phyloP scores from a whole-genome alignment of 2,888 invertebrate species.

The Helobdella robusta region DNA sequence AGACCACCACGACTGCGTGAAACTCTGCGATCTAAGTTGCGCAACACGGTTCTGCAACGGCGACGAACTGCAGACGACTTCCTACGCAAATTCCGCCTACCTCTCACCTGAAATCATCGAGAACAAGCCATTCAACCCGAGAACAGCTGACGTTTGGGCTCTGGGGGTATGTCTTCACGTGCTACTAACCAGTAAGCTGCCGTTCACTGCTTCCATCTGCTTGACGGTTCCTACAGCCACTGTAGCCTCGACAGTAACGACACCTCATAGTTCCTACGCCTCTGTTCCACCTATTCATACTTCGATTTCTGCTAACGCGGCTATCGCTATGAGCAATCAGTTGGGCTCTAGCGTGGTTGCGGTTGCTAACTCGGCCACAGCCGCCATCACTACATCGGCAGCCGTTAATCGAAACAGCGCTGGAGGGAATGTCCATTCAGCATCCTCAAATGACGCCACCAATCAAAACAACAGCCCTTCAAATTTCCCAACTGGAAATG shows the following conservation, averaged over 20 bases:
- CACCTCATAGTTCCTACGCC: no score
- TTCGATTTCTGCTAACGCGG: neutral
- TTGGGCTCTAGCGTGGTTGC: neutral
- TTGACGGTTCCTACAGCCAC: no score
- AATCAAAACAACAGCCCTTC: slow-evolving; percentile 12
- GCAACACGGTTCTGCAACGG: slow-evolving; percentile 36
- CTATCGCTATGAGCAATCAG: neutral
- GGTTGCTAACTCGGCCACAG: neutral
- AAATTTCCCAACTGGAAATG: no score
- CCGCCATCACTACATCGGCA: neutral
- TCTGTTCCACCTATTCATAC: neutral
- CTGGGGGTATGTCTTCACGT: slow-evolving; percentile 41
- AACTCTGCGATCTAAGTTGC: slow-evolving; percentile 42
- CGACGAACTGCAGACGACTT: slow-evolving; percentile 37
- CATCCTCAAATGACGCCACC: neutral
- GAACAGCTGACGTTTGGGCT: slow-evolving; percentile 40
- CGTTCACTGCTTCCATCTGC: slow-evolving; percentile 39
- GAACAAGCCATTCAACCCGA: slow-evolving; percentile 39
- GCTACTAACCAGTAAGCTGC: slow-evolving; percentile 40
- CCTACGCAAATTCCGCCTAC: slow-evolving; percentile 37
- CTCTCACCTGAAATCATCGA: slow-evolving; percentile 41
- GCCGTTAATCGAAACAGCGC: neutral
- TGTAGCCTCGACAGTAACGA: no score
- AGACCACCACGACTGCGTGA: slow-evolving; percentile 38
- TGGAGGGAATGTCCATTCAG: neutral